A percentile compares a stretch with the other conserved stretches of the same genome.
Evolutionary conservation across 1,140 invertebrate species (phyloP).

Genomic region (Drosophila sulfurigaster): DNA sequence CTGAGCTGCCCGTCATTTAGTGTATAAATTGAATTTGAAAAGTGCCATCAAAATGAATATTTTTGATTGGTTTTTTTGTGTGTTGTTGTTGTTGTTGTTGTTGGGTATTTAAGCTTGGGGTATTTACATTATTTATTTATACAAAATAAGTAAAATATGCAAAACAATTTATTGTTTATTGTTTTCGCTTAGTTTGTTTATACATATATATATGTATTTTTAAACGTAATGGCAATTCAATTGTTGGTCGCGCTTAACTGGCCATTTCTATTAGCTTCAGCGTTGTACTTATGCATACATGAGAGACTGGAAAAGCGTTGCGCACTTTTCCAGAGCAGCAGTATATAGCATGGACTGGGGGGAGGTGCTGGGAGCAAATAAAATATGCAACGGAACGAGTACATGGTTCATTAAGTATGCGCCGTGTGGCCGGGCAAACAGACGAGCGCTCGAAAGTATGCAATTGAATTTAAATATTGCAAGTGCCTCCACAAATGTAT

Average conservation of each 20-base stretch:
- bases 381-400: conserved; percentile 72
- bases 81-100: neutral
- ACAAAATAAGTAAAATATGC: neutral
- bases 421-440: conserved; percentile 67
- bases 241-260: conserved; percentile 52
- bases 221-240: conserved; percentile 65
- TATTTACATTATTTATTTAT: conserved; percentile 2
- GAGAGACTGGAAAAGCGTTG: conserved; percentile 7
- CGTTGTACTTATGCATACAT: neutral
- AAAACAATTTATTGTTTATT: conserved; percentile 14
- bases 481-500: conserved; percentile 46
- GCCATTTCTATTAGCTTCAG: conserved; percentile 4
- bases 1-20: neutral
- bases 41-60: neutral
- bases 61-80: neutral
- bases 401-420: conserved; percentile 79
- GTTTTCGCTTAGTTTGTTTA: conserved; percentile 40
- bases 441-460: conserved; percentile 72
- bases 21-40: conserved; percentile 2
- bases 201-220: conserved; percentile 27
- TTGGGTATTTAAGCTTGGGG: neutral
- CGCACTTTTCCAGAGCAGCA: conserved; percentile 17
- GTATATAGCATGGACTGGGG: neutral
- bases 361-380: conserved; percentile 47
- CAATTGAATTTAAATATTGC: conserved; percentile 84